Conservation (phyloP, 2,888 invertebrate species). For the Lutraria lutraria region DNA sequence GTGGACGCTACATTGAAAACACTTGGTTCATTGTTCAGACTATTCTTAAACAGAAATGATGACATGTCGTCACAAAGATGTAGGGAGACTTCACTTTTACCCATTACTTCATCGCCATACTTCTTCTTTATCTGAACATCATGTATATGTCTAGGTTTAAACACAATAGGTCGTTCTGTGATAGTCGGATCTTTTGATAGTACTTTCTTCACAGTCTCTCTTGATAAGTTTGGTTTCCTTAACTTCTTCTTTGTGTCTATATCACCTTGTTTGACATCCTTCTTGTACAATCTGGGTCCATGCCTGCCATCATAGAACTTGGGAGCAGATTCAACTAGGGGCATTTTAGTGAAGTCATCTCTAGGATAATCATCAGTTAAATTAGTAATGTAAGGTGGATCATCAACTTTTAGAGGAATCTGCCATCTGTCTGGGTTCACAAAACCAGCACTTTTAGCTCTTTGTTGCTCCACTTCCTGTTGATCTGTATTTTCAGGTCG, state of each 20-base stretch:
- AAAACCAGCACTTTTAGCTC: slow-evolving; percentile 65
- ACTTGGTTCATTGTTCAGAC: slow-evolving; percentile 65
- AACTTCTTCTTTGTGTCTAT: slow-evolving; percentile 70
- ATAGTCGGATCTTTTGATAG: slow-evolving; percentile 74
- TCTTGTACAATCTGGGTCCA: slow-evolving; percentile 68
- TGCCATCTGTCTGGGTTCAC: slow-evolving; percentile 80
- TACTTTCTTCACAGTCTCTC: slow-evolving; percentile 76
- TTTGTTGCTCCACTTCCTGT: slow-evolving; percentile 28
- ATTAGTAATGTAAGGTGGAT: slow-evolving; percentile 78
- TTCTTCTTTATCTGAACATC: slow-evolving; percentile 84
- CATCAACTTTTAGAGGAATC: slow-evolving; percentile 78
- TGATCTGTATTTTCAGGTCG: slow-evolving; percentile 47
- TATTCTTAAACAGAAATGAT: slow-evolving; percentile 79
- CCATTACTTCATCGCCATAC: slow-evolving; percentile 76
- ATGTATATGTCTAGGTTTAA: slow-evolving; percentile 82
- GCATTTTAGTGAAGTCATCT: slow-evolving; percentile 85
- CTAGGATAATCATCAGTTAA: slow-evolving; percentile 85
- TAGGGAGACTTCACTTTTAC: slow-evolving; percentile 78
- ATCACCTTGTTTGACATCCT: slow-evolving; percentile 61
- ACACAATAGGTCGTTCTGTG: slow-evolving; percentile 81
- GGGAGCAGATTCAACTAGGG: slow-evolving; percentile 74
- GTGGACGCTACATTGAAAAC: slow-evolving; percentile 59
- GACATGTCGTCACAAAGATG: slow-evolving; percentile 81
- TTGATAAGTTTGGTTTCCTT: slow-evolving; percentile 78
- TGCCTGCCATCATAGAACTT: slow-evolving; percentile 81